Base-by-base conservation (phyloP, 2,797 vertebrate species). In the Lacerta bilineata region DNA sequence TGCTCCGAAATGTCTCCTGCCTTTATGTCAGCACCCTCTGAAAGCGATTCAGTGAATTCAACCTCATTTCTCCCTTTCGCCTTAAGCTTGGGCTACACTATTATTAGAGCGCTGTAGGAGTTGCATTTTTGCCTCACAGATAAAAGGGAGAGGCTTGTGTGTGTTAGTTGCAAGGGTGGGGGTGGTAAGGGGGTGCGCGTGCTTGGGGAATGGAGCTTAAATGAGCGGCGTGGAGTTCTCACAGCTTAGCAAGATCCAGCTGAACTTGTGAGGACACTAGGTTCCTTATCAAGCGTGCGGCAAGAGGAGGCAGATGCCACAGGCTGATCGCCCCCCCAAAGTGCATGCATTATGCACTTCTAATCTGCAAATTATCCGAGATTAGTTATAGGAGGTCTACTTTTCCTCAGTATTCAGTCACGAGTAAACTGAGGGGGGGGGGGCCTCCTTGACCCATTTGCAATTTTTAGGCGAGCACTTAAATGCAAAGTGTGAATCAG, bases 291-390 rank as follows among this genome's bases (percentile, higher is more conserved):
- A 86, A 18, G 61, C 33, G 41, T 29, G 25, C 6, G 3, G 2
- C 23, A 72, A n/a, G n/a, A 50, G 20, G 29, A 55, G 82, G 20
- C 68, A 84, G 68, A 72, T 55, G 82, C 82, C 82, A 72, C 29
- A 13, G 17, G 43, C 8, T 36, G 46, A 55, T 43, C 82, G 25
- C 43, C 20, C 29, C 9, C 29, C 9, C 33, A 78, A 36, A 39
- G 18, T 33, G 27, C 8, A 61, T 13, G 5, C 17, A 15, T 20
- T 7, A n/a, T 3, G n/a, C 5, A 64, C 15, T 10, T 36, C 23
- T 23, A 72, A 39, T 17, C 20, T 74, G 83, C 20, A 84, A 55
- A n/a, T 29, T 27, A 29, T 1, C 27, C 15, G 2, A 4, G 69
- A 15, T 18, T 33, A 2, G 61, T n/a, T 66, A 8, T 1, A 68